Evolutionary conservation across 2,888 invertebrate genomes (phyloP).

Genomic region (Tachina grossa): DNA sequence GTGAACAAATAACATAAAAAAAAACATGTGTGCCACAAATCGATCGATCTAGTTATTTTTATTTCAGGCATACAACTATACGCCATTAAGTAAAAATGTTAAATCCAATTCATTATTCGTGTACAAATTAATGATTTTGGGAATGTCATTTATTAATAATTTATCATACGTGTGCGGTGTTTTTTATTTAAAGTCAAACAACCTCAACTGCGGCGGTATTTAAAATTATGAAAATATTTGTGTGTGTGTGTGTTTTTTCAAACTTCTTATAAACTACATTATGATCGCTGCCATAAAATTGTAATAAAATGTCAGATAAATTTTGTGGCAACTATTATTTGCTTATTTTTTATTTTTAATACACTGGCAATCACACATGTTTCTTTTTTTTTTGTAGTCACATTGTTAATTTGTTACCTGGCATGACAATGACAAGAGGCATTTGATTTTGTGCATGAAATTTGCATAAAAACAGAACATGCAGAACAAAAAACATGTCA

Average conservation of each 20-base stretch:
- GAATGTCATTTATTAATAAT: conserved; percentile 57
- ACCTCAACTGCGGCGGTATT: not conserved
- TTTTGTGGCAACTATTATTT: conserved; percentile 47
- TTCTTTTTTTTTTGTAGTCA: not conserved
- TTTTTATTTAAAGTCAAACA: not conserved
- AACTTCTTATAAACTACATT: not conserved
- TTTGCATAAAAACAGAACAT: conserved; percentile 38
- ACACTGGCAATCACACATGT: conserved; percentile 32
- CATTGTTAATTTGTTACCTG: conserved; percentile 45
- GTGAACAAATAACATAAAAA: not conserved
- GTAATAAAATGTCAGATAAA: conserved; percentile 59
- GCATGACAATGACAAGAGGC: conserved; percentile 36
- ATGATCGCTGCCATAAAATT: conserved; percentile 46
- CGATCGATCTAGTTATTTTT: not conserved
- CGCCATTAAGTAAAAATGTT: conserved; percentile 29
- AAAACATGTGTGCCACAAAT: not conserved
- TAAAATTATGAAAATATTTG: conserved; percentile 7
- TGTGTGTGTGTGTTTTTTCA: conserved; percentile 9
- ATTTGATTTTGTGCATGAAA: conserved; percentile 53
- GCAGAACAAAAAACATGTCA: conserved; percentile 8
- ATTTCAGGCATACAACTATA: conserved; percentile 6
- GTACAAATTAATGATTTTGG: conserved; percentile 55
- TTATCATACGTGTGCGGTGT: conserved; percentile 43
- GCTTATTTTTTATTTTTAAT: not conserved
- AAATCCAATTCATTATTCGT: conserved; percentile 51